phyloP scores from a whole-genome alignment of 1,140 invertebrate species.

The Contarinia nasturtii region DNA sequence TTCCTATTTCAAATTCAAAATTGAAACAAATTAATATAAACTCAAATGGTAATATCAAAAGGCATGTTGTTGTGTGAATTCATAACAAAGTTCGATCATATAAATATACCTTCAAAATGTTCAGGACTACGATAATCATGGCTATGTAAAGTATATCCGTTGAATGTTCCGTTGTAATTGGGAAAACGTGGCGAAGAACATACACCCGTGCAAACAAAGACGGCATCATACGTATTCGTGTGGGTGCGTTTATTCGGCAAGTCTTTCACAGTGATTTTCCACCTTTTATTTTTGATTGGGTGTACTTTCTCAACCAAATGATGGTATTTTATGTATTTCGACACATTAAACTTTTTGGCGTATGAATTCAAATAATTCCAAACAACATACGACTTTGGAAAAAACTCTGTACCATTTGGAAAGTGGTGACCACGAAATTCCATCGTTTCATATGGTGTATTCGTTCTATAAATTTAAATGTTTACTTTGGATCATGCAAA shows the following conservation, averaged over 20 bases:
- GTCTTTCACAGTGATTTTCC: constrained; percentile 26
- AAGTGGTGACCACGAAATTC: constrained; percentile 69
- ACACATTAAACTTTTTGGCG: constrained; percentile 34
- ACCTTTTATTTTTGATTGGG: constrained; percentile 18
- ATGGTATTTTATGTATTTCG: too few relatives aligned
- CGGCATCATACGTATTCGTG: constrained; percentile 47
- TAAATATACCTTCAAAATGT: constrained; percentile 39
- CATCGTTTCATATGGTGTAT: constrained; percentile 82
- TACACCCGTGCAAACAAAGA: constrained; percentile 77
- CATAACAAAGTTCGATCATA: too few relatives aligned
- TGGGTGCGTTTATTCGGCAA: constrained; percentile 28
- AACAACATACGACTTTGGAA: constrained; percentile 60
- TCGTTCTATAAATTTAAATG: constrained; percentile 41
- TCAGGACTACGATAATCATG: constrained; percentile 65
- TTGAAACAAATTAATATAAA: too few relatives aligned
- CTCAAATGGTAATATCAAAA: too few relatives aligned
- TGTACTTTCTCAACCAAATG: too few relatives aligned
- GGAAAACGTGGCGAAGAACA: constrained; percentile 48
- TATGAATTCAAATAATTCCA: constrained; percentile 63
- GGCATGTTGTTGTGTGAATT: too few relatives aligned
- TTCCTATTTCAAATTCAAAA: too few relatives aligned
- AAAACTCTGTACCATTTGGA: constrained; percentile 44
- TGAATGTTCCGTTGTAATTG: constrained; percentile 40
- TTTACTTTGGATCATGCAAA: background rate
- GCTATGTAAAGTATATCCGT: constrained; percentile 57